Percentiles rank a stretch among this genome's conserved stretches.
Conservation (phyloP, 2,888 invertebrate genomes). For the Drosophila engyochracea region DNA sequence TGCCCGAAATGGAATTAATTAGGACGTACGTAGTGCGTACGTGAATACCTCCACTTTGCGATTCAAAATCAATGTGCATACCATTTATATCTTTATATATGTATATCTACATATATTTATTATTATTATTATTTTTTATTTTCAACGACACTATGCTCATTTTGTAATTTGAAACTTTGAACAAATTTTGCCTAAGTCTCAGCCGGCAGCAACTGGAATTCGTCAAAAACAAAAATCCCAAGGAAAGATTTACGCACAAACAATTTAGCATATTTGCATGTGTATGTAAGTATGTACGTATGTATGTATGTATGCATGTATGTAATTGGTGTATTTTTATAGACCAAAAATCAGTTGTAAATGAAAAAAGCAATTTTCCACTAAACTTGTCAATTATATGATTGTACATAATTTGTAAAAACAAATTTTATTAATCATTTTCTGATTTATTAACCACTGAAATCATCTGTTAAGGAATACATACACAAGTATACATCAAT, state of each 20-base stretch:
- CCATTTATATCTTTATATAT: not conserved
- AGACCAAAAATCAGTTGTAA: not conserved
- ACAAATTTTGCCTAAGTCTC: constrained; percentile 10
- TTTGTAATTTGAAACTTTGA: not conserved
- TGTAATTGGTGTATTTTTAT: not conserved
- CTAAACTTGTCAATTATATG: constrained; percentile 2
- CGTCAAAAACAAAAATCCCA: constrained; percentile 2
- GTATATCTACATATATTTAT: not conserved
- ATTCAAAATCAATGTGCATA: not conserved
- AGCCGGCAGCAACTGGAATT: constrained; percentile 17
- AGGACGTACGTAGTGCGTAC: not conserved
- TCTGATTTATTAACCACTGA: constrained; percentile 9
- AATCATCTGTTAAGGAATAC: constrained; percentile 20
- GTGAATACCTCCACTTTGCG: not conserved
- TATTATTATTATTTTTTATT: not conserved
- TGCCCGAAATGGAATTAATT: not conserved
- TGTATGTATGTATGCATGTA: not conserved
- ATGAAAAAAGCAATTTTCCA: not conserved
- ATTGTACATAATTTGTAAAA: constrained; percentile 2
- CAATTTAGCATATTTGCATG: constrained; percentile 3
- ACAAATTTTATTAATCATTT: constrained; percentile 4
- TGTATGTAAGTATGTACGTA: constrained; percentile 3
- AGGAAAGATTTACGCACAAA: constrained; percentile 4
- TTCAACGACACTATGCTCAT: not conserved
- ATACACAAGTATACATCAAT: constrained; percentile 8